phyloP scores from a whole-genome alignment of 1,140 invertebrate species.

The Scaptomyza hsui region DNA sequence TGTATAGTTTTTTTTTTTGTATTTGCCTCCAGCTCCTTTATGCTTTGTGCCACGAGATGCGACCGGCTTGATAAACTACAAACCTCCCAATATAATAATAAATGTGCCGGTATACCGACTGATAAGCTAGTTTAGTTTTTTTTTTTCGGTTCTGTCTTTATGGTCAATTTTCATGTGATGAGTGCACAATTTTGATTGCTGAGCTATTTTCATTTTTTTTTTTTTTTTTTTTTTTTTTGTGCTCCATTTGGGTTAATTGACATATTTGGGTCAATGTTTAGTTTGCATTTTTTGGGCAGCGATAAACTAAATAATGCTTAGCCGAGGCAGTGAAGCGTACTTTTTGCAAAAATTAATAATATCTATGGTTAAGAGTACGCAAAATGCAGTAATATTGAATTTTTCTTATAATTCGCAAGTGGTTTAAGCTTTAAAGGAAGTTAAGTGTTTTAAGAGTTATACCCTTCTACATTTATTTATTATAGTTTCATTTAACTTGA shows the following conservation, averaged over 20 bases:
- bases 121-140: constrained; percentile 37
- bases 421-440: not conserved
- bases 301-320: constrained; percentile 46
- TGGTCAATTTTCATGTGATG: constrained; percentile 48
- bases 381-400: no score
- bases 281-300: constrained; percentile 58
- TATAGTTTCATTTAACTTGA: no score
- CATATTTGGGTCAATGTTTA: constrained; percentile 75
- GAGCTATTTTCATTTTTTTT: constrained; percentile 27
- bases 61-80: constrained; percentile 43
- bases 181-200: constrained; percentile 53
- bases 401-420: not conserved
- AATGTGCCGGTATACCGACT: constrained; percentile 19
- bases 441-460: no score
- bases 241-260: constrained; percentile 66
- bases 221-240: constrained; percentile 32
- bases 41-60: constrained; percentile 58
- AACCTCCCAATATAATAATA: not conserved
- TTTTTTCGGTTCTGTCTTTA: constrained; percentile 8
- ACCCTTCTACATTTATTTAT: no score
- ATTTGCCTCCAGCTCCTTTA: constrained; percentile 32
- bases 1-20: not conserved
- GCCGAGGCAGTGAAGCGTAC: constrained; percentile 18
- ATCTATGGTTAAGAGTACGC: no score
- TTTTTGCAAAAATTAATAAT: not conserved